Evolutionary conservation across 2,113 vertebrate genomes (phyloP).

Genomic region (Erinaceus europaeus): DNA sequence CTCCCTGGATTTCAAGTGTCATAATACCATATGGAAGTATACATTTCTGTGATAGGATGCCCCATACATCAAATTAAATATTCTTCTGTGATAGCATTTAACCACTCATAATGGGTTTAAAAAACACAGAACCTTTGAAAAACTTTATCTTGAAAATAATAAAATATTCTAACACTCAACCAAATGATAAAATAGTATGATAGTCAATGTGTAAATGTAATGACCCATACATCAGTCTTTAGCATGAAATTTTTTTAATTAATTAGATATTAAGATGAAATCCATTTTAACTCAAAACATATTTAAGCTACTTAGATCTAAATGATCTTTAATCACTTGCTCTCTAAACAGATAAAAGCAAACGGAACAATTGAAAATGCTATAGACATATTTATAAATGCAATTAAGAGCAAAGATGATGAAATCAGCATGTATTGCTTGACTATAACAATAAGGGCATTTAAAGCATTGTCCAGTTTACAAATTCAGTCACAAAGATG

Average conservation of each 20-base stretch:
- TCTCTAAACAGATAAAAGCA: slow-evolving; percentile 40
- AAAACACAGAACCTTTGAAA: slow-evolving; percentile 12
- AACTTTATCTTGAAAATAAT: slow-evolving; percentile 14
- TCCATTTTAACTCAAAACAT: slow-evolving; percentile 21
- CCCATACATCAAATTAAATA: slow-evolving; percentile 31
- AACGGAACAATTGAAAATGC: slow-evolving; percentile 20
- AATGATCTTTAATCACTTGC: slow-evolving; percentile 26
- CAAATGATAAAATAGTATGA: slow-evolving; percentile 13
- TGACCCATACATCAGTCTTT: slow-evolving; percentile 18
- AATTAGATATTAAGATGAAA: slow-evolving; percentile 15
- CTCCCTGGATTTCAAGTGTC: slow-evolving; percentile 62
- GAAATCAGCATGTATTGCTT: background rate
- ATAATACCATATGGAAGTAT: slow-evolving; percentile 19
- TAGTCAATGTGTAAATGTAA: background rate
- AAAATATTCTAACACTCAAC: slow-evolving; percentile 15
- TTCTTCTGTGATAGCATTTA: slow-evolving; percentile 43
- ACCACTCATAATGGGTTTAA: background rate
- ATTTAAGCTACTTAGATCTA: slow-evolving; percentile 25
- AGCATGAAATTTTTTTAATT: background rate
- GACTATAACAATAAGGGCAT: background rate
- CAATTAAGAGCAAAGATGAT: slow-evolving; percentile 38
- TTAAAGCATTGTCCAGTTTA: background rate
- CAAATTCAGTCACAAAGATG: background rate
- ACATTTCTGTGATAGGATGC: background rate
- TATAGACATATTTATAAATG: slow-evolving; percentile 22